Base-by-base conservation (phyloP, 2,888 invertebrate genomes). In the Napeogenes inachia region DNA sequence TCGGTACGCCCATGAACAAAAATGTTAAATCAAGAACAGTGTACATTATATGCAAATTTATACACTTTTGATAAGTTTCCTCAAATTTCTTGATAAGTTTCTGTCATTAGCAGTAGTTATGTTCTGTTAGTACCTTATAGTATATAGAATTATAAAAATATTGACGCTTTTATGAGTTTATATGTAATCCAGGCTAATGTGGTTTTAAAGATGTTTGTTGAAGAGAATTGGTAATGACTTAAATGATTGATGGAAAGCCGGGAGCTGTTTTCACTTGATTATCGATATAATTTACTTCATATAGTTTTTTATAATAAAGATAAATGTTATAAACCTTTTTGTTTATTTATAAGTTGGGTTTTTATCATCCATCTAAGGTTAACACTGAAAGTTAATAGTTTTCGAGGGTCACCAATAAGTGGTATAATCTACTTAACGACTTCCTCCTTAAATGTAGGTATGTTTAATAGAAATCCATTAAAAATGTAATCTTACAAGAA, bases 381-480 rank as follows among this genome's bases (percentile, higher is more conserved):
- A 6, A 21, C 6, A 47, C 21, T 47, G n/a, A 35, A 35, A 6
- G 10, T 6, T 50, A 30, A 50, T 50, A 50, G 30, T 50, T 50
- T 50, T 50, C 47, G 47, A 30, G 50, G 50, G 21, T 50, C 47
- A 6, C 50, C 50, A 50, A 50, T 50, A 50, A 38, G 38, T 4
- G 8, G 3, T 50, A 30, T 30, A 50, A 50, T 50, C 50, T 50
- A 30, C 50, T 0, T 50, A 50, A 50, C 30, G 50, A 50, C 30
- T 50, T 47, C 47, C 47, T 47, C n/a, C 13, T 47, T n/a, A 47
- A 47, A 6, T n/a, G 5, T 13, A 50, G 8, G 3, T 50, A 50
- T 30, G 13, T 64, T 64, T 66, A 58, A 62, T 66, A 64, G 53
- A 66, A 64, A 64, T 62, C 66, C 66, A 64, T 60, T 64, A 64